Evolutionary conservation across 2,888 invertebrate species (phyloP), one percentile per base, ranked within the genome.

Genomic region (Eupithecia dodoneata): DNA sequence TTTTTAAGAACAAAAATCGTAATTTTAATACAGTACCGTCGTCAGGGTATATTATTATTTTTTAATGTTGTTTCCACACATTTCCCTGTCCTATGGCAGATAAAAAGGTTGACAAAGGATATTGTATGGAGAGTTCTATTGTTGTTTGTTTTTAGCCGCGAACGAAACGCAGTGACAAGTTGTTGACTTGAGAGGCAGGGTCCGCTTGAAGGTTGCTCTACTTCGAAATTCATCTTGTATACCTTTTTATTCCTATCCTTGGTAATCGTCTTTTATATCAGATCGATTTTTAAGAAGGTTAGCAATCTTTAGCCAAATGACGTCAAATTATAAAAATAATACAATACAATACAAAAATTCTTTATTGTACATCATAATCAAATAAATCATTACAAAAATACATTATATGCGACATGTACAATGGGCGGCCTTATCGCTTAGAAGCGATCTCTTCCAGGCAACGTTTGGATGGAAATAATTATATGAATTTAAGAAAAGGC

Each of bases 101-200:
- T 93, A 93, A 91, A 93, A 93, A 91, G 91, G 92, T 93, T 92
- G 93, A 94, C 94, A 94, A 94, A 94, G 93, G 93, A 93, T 93
- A 94, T 94, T 94, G 94, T 94, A 91, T 93, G 92, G 92, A 93
- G 93, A 93, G 90, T 86, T 89, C 88, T 91, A 92, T 92, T 93
- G 91, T 94, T 92, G 91, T 93, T 93, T 93, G 92, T 93, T 93
- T 93, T 93, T 90, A 91, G 90, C 91, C 90, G 85, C 92, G 88
- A 80, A 87, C 88, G 88, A 89, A 87, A 86, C 83, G 84, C 90
- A 85, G 90, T 93, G 94, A 93, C 94, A 93, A 93, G 93, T 91
- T 92, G 93, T 94, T 91, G 92, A 93, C 92, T 92, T 87, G 89
- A 81, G 81, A 80, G 76, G 80, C 75, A 76, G 80, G 47, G 12